Evolutionary conservation across 2,888 invertebrate species (phyloP), one percentile per base, ranked within the genome.

Genomic region (Agrotis ipsilon): DNA sequence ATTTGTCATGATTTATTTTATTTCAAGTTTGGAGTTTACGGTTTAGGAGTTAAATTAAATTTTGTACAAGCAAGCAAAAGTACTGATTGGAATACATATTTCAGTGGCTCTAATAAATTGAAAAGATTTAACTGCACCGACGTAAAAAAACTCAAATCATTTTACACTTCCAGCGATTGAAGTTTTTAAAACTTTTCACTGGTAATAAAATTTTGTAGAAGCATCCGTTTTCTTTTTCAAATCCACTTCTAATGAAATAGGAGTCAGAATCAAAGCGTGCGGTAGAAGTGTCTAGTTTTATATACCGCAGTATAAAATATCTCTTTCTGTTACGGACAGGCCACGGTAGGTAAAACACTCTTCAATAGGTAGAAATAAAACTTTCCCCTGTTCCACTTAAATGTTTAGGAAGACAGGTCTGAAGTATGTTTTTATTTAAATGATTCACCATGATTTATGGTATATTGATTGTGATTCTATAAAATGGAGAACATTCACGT

Each of bases 1-100:
- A 64, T 84, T 81, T 75, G 72, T 73, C 75, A 74, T 75, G 69
- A 81, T 75, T 77, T 81, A 78, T 83, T 85, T 83, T 83, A 78
- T 80, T 81, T 67, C 54, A 64, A 70, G 70, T 75, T 75, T 60
- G n/a, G 59, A 70, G 43, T 82, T 62, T 68, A 60, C 55, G 45
- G 59, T 60, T 60, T 77, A 64, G 60, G 66, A 45, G 48, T 78
- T 64, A 58, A 79, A 67, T 78, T 58, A 55, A 82, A 61, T 64
- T 70, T 59, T 46, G 27, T 57, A 11, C 27, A 52, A 58, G 46
- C 32, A 60, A 13, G 16, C 39, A 55, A 55, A 52, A 51, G 32
- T 49, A 60, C 43, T 58, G 62, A 78, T 76, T 57, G 68, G 52
- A 67, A 49, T 57, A 80, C 27, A 74, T 74, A 63, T 74, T 74